Evolutionary conservation across 2,888 invertebrate genomes (phyloP).

Genomic region (Pterobdella sp.): DNA sequence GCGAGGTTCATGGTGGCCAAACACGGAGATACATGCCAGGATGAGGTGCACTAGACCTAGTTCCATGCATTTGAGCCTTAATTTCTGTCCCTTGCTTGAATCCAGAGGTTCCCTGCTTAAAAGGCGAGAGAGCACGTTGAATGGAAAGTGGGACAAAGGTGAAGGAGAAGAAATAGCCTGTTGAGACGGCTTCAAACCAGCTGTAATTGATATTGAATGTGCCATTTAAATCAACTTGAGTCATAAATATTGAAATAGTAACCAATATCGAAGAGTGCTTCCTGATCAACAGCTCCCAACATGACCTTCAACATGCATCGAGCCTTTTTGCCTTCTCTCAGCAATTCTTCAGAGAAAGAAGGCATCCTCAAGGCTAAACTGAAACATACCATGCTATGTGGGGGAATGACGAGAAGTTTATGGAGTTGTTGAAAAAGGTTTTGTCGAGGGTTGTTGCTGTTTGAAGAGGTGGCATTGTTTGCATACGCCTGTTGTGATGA

Average conservation of each 20-base stretch:
- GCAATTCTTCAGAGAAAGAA: conserved; percentile 78
- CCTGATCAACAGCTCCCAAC: conserved; percentile 81
- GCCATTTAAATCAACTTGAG: too few relatives aligned
- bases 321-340: conserved; percentile 71
- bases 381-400: conserved; percentile 82
- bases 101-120: conserved; percentile 69
- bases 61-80: conserved; percentile 71
- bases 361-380: conserved; percentile 79
- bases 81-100: conserved; percentile 66
- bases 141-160: conserved; percentile 59
- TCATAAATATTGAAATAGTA: too few relatives aligned
- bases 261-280: conserved; percentile 52
- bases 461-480: conserved; percentile 25
- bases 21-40: conserved; percentile 76
- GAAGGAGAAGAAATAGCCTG: too few relatives aligned
- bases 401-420: conserved; percentile 55
- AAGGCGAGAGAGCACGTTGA: conserved; percentile 66
- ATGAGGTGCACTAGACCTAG: conserved; percentile 77
- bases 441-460: conserved; percentile 8
- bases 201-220: too few relatives aligned
- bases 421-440: conserved; percentile 25
- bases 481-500: conserved; percentile 34
- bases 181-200: too few relatives aligned
- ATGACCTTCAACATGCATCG: conserved; percentile 76
- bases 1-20: conserved; percentile 59